These are phyloP conservation scores for Apodemia mormo DNA, from an alignment of 2,888 invertebrate genomes.

Conservation along the genomic window DNA sequence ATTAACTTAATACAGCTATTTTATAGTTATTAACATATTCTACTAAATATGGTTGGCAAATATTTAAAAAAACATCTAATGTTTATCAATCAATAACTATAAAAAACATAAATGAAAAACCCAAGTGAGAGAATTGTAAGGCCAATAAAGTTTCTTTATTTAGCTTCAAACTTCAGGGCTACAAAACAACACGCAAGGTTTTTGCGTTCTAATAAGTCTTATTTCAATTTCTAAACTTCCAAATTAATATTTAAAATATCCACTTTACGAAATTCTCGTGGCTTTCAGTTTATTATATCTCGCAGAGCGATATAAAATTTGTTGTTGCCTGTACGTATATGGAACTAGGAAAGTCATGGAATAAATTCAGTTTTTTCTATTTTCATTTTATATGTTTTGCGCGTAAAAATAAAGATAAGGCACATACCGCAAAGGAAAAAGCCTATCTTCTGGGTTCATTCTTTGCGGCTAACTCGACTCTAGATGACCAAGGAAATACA, in stretches of 20 bases:
- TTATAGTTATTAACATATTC: too few relatives aligned
- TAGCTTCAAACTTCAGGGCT: background rate
- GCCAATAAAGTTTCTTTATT: background rate
- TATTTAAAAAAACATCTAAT: too few relatives aligned
- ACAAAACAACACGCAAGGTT: background rate
- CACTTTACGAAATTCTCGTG: constrained; percentile 15
- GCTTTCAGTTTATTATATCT: constrained; percentile 22
- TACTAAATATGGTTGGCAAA: too few relatives aligned
- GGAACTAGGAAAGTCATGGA: constrained; percentile 21
- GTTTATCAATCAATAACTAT: too few relatives aligned
- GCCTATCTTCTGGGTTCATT: too few relatives aligned
- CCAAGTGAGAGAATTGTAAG: too few relatives aligned
- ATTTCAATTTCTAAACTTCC: constrained; percentile 13
- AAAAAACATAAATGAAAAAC: too few relatives aligned
- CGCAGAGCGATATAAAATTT: constrained; percentile 25
- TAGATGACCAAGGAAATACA: too few relatives aligned
- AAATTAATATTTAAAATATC: constrained; percentile 18
- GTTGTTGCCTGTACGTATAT: constrained; percentile 25
- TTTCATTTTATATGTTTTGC: background rate
- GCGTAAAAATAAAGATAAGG: too few relatives aligned
- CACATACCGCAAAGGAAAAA: too few relatives aligned
- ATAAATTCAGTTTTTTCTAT: constrained; percentile 16
- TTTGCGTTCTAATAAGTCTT: constrained; percentile 5
- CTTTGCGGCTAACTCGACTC: too few relatives aligned
- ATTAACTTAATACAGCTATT: too few relatives aligned